Conservation (phyloP, 2,888 invertebrate genomes). For the Stratiomys singularior region DNA sequence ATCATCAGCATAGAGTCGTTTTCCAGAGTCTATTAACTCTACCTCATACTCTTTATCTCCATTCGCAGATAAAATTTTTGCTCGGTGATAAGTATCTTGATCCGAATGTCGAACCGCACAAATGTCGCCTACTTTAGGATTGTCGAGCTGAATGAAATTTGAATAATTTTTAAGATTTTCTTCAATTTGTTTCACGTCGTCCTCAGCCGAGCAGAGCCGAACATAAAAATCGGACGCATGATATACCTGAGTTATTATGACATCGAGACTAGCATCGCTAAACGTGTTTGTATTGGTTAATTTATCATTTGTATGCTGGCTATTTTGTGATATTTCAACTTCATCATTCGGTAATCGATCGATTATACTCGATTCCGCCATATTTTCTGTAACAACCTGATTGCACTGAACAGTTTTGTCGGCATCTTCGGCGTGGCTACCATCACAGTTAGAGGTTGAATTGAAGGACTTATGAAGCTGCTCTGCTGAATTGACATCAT, state of each 20-base stretch:
- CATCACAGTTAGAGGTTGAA: too few relatives aligned
- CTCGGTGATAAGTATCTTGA: slow-evolving; percentile 70
- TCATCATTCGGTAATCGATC: slow-evolving; percentile 61
- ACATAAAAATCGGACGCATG: slow-evolving; percentile 81
- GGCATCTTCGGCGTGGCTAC: too few relatives aligned
- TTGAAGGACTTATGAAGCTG: background rate
- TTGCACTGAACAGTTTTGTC: too few relatives aligned
- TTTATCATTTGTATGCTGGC: slow-evolving; percentile 69
- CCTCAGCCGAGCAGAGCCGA: slow-evolving; percentile 72
- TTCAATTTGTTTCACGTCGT: slow-evolving; percentile 69
- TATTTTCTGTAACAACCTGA: background rate
- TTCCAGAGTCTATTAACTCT: slow-evolving; percentile 68
- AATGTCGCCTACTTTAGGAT: slow-evolving; percentile 67
- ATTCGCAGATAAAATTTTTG: slow-evolving; percentile 81
- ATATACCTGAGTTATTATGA: slow-evolving; percentile 72
- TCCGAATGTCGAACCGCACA: slow-evolving; percentile 82
- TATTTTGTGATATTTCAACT: slow-evolving; percentile 53
- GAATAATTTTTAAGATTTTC: slow-evolving; percentile 56
- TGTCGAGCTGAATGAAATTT: slow-evolving; percentile 45
- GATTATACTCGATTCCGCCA: background rate
- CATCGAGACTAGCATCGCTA: slow-evolving; percentile 57
- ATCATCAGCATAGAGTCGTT: slow-evolving; percentile 70
- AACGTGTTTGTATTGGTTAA: slow-evolving; percentile 67
- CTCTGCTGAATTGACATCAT: background rate
- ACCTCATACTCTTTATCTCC: slow-evolving; percentile 67